These are phyloP conservation scores for Cotesia glomerata DNA, from an alignment of 1,140 invertebrate genomes.

Conservation along the genomic window DNA sequence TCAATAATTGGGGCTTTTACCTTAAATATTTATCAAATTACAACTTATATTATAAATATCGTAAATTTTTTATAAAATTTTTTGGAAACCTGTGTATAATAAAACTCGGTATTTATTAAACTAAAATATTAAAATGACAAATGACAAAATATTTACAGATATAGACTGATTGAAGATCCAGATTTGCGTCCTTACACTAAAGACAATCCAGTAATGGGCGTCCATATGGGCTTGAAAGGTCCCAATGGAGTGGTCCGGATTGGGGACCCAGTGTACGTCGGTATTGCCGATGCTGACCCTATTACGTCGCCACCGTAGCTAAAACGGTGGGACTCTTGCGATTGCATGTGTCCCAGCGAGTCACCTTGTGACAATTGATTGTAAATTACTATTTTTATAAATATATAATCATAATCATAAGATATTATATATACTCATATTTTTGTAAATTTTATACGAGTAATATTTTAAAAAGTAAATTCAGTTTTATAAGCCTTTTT, in stretches of 20 bases:
- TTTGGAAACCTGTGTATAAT: too few relatives aligned
- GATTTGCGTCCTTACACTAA: conserved; percentile 39
- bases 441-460: too few relatives aligned
- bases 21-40: too few relatives aligned
- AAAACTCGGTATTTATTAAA: too few relatives aligned
- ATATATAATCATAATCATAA: not conserved
- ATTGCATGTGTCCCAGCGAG: conserved; percentile 27
- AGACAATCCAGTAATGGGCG: conserved; percentile 58
- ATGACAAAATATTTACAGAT: conserved; percentile 42
- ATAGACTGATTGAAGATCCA: conserved; percentile 53
- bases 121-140: too few relatives aligned
- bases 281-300: conserved; percentile 40
- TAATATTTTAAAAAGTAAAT: too few relatives aligned
- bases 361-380: not conserved
- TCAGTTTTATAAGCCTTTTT: too few relatives aligned
- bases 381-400: too few relatives aligned
- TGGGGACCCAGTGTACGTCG: conserved; percentile 58
- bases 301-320: conserved; percentile 53
- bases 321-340: conserved; percentile 56
- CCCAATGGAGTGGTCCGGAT: conserved; percentile 44
- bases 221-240: conserved; percentile 55
- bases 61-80: too few relatives aligned
- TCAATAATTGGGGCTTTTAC: too few relatives aligned
- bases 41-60: too few relatives aligned
- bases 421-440: too few relatives aligned